Conservation (phyloP, 2,888 invertebrate genomes). For the Oxyscelio sp. region DNA sequence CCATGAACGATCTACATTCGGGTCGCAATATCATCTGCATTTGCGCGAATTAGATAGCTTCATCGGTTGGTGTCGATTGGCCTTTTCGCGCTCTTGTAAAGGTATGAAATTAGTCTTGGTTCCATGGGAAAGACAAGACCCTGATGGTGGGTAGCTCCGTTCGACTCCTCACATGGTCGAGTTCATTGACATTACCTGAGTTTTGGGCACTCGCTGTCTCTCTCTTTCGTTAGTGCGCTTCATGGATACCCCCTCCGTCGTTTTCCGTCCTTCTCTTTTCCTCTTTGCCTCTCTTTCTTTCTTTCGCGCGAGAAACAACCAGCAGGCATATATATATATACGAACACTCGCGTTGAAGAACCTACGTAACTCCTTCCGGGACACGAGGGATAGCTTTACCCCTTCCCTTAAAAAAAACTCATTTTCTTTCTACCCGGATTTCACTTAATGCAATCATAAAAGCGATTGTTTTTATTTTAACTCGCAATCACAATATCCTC, state of each 20-base stretch:
- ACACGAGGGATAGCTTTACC: too few species aligned
- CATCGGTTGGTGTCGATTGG: constrained; percentile 53
- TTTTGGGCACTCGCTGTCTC: constrained; percentile 87
- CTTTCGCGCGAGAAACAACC: constrained; percentile 69
- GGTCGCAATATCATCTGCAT: constrained; percentile 47
- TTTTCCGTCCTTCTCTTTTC: constrained; percentile 73
- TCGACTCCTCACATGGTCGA: constrained; percentile 69
- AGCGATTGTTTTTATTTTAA: too few species aligned
- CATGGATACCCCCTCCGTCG: constrained; percentile 70
- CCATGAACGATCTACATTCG: constrained; percentile 60
- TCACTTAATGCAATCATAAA: too few species aligned
- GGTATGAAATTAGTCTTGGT: constrained; percentile 88
- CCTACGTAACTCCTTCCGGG: too few species aligned
- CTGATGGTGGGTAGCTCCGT: constrained; percentile 85
- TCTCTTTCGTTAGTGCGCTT: constrained; percentile 81
- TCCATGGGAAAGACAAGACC: constrained; percentile 89
- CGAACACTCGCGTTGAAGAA: too few species aligned
- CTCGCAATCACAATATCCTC: too few species aligned
- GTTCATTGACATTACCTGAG: constrained; percentile 86
- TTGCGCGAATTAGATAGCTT: constrained; percentile 54
- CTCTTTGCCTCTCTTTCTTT: constrained; percentile 70
- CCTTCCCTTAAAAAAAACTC: too few species aligned
- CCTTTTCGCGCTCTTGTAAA: constrained; percentile 84
- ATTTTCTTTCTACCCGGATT: too few species aligned
- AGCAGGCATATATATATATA: constrained; percentile 69